Conservation (phyloP, 2,888 invertebrate genomes). For the Onthophagus sagittarius region DNA sequence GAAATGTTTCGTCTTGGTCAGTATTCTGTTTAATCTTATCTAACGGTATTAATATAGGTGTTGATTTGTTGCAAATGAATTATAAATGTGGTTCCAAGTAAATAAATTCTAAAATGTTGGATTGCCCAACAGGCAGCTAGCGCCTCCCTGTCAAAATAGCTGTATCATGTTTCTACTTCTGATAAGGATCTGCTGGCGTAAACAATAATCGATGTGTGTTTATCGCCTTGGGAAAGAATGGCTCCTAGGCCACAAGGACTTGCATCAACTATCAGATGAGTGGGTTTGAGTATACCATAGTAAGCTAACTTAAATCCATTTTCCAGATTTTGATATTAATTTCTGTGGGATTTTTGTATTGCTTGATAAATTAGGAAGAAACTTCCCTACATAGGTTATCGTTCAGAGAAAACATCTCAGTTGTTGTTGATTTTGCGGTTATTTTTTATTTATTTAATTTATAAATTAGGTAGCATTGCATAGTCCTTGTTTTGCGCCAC, state of each 20-base stretch:
- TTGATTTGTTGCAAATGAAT: too few relatives aligned
- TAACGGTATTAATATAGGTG: too few relatives aligned
- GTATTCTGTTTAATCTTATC: too few relatives aligned
- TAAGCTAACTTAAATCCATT: constrained; percentile 15
- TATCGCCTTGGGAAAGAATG: not conserved
- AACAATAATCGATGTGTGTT: not conserved
- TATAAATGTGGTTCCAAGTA: constrained; percentile 16
- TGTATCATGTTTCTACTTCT: constrained; percentile 11
- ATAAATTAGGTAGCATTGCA: too few relatives aligned
- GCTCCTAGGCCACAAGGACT: constrained; percentile 7
- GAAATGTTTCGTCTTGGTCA: too few relatives aligned
- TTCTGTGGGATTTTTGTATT: constrained; percentile 12
- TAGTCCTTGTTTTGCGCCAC: too few relatives aligned
- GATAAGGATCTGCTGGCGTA: constrained; percentile 13
- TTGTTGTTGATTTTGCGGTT: constrained; percentile 30
- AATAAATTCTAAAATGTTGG: constrained; percentile 7
- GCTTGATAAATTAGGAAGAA: constrained; percentile 23
- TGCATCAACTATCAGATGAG: constrained; percentile 16
- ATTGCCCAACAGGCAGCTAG: constrained; percentile 13
- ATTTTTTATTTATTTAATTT: too few relatives aligned
- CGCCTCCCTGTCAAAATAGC: constrained; percentile 13
- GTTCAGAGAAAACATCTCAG: constrained; percentile 35
- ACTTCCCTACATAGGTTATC: constrained; percentile 35
- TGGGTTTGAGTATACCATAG: constrained; percentile 3
- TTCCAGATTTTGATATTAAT: constrained; percentile 15